A percentile compares a stretch with the other conserved stretches of the same genome.
Conservation (phyloP, 2,888 invertebrate genomes). For the Microplitis manilae region DNA sequence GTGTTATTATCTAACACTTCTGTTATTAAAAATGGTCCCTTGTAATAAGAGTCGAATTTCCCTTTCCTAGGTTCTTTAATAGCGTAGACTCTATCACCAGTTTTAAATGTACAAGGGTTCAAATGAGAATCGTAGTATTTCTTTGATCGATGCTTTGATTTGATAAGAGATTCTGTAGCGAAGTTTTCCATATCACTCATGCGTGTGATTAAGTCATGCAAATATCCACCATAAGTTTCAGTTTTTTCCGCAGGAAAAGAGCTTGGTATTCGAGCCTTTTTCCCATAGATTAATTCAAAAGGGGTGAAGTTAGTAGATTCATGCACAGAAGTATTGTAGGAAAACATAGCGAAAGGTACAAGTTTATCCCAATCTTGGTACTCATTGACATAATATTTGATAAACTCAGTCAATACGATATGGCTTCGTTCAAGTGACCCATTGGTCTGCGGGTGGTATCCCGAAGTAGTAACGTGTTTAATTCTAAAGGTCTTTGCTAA, state of each 20-base stretch:
- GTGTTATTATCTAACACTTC: slow-evolving; percentile 28
- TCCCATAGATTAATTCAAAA: slow-evolving; percentile 1
- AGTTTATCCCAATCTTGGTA: slow-evolving; percentile 45
- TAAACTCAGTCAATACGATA: slow-evolving; percentile 34
- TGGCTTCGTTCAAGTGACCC: slow-evolving; percentile 39
- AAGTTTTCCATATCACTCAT: neutral
- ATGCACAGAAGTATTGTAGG: slow-evolving; percentile 43
- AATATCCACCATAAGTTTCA: slow-evolving; percentile 14
- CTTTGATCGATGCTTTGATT: slow-evolving; percentile 30
- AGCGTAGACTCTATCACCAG: slow-evolving; percentile 27
- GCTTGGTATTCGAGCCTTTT: slow-evolving; percentile 24
- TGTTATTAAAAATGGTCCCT: slow-evolving; percentile 27
- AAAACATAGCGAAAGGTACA: slow-evolving; percentile 40
- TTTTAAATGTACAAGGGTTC: neutral
- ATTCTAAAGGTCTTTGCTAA: slow-evolving; percentile 38
- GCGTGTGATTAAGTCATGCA: slow-evolving; percentile 4
- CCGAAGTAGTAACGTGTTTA: slow-evolving; percentile 34
- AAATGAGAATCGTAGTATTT: slow-evolving; percentile 31
- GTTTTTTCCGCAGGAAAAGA: slow-evolving; percentile 8
- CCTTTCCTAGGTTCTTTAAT: slow-evolving; percentile 27
- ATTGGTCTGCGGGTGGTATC: slow-evolving; percentile 40
- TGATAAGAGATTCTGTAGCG: neutral
- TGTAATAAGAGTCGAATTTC: slow-evolving; percentile 27
- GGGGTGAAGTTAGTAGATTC: slow-evolving; percentile 44
- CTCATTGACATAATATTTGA: slow-evolving; percentile 32